A percentile compares a stretch with the other conserved stretches of the same genome.
These are phyloP conservation scores for Misgurnus mizolepis DNA, from an alignment of 2,113 vertebrate genomes.

Conservation along the genomic window DNA sequence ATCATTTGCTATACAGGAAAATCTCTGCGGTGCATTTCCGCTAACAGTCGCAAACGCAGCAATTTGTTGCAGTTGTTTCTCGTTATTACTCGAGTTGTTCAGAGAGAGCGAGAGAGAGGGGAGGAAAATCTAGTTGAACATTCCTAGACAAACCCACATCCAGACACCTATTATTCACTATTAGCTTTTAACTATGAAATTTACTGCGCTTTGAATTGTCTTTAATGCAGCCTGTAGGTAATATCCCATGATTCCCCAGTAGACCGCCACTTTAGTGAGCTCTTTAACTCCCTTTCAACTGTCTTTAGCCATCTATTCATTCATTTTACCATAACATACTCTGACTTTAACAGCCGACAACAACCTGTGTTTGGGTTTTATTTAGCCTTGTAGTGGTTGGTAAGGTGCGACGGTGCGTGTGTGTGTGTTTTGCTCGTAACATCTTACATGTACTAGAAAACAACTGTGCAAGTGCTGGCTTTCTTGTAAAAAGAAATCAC, in stretches of 20 bases:
- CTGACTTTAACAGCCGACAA: constrained; percentile 22
- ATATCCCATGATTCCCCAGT: constrained; percentile 49
- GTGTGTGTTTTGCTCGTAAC: constrained; percentile 4
- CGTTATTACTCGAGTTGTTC: constrained; percentile 37
- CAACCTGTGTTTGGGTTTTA: constrained; percentile 43
- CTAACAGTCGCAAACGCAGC: constrained; percentile 39
- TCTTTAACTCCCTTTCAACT: constrained; percentile 28
- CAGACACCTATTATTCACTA: constrained; percentile 69
- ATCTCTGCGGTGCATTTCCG: constrained; percentile 38
- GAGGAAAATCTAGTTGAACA: constrained; percentile 42
- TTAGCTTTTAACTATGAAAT: constrained; percentile 63
- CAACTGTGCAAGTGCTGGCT: background rate
- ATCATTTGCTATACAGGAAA: constrained; percentile 34
- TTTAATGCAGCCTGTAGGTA: constrained; percentile 60
- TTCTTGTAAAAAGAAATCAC: constrained; percentile 14
- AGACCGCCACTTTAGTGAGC: constrained; percentile 33
- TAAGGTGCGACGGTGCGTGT: background rate
- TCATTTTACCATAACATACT: constrained; percentile 31
- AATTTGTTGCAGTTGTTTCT: constrained; percentile 41
- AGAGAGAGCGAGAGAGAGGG: background rate
- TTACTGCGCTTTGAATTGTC: constrained; percentile 45
- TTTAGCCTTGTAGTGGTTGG: constrained; percentile 25
- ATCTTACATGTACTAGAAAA: background rate
- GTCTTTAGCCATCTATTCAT: constrained; percentile 34
- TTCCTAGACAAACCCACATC: constrained; percentile 61